These are phyloP conservation scores for Danio jaintianensis DNA, from an alignment of 2,797 vertebrate species.

Conservation along the genomic window DNA sequence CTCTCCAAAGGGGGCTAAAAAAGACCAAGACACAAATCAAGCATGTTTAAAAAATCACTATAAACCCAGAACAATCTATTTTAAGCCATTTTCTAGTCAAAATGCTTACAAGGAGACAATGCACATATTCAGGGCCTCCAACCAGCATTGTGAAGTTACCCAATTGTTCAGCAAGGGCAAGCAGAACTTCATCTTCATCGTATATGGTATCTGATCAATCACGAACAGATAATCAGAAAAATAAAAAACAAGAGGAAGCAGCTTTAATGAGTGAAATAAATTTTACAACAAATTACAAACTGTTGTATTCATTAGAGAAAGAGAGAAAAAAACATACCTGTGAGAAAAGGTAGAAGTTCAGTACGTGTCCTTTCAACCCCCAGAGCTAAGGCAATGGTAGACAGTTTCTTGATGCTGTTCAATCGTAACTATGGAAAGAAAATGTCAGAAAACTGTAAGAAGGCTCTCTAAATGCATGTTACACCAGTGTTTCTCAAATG, in stretches of 20 bases:
- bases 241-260: background rate
- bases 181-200: constrained; percentile 88
- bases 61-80: no score
- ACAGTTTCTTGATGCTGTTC: constrained; percentile 90
- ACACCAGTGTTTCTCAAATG: no score
- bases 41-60: no score
- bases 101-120: constrained; percentile 83
- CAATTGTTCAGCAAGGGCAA: constrained; percentile 87
- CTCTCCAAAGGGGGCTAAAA: constrained; percentile 87
- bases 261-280: background rate
- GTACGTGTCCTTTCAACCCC: constrained; percentile 88
- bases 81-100: background rate
- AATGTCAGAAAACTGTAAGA: background rate
- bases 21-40: background rate
- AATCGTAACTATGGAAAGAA: constrained; percentile 76
- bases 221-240: background rate
- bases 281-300: background rate
- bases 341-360: constrained; percentile 87
- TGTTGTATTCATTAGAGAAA: background rate
- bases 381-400: constrained; percentile 85
- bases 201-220: constrained; percentile 83
- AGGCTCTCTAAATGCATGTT: background rate
- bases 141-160: constrained; percentile 89
- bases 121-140: constrained; percentile 87
- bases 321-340: constrained; percentile 71